A percentile compares a stretch with the other conserved stretches of the same genome.
phyloP scores from a whole-genome alignment of 1,140 invertebrate genomes.

The Nephila pilipes region DNA sequence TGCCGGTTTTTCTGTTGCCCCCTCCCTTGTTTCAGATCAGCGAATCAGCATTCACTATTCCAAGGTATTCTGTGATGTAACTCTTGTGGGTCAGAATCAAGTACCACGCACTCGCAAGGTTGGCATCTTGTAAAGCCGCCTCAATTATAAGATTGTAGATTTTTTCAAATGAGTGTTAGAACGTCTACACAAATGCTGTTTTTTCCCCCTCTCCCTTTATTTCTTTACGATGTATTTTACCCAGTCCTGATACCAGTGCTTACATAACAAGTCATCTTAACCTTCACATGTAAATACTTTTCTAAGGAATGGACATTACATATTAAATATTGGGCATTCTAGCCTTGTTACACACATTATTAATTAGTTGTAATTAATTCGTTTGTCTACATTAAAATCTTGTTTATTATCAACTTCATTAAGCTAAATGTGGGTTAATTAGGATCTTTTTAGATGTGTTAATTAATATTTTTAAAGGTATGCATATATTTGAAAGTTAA shows the following conservation, averaged over 20 bases:
- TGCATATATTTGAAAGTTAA: too few relatives aligned
- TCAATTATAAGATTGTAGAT: neutral
- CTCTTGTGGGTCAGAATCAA: neutral
- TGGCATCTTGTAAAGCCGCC: neutral
- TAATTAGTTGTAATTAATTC: too few relatives aligned
- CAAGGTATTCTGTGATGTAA: constrained; percentile 47
- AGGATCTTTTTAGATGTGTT: too few relatives aligned
- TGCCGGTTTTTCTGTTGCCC: neutral
- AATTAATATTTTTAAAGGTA: too few relatives aligned
- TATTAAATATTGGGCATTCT: neutral
- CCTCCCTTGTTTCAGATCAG: neutral
- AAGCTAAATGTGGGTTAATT: too few relatives aligned
- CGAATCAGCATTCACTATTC: constrained; percentile 15
- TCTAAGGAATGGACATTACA: neutral
- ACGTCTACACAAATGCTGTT: neutral
- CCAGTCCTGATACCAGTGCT: neutral
- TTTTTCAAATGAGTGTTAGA: neutral
- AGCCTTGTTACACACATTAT: neutral
- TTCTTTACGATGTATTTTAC: neutral
- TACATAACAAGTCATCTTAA: neutral
- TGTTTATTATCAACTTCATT: too few relatives aligned
- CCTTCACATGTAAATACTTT: neutral
- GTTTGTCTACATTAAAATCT: too few relatives aligned
- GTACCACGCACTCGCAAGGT: neutral
- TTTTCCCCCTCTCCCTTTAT: too few relatives aligned